phyloP scores from a whole-genome alignment of 2,888 invertebrate genomes.

The Drosophila basisetae region DNA sequence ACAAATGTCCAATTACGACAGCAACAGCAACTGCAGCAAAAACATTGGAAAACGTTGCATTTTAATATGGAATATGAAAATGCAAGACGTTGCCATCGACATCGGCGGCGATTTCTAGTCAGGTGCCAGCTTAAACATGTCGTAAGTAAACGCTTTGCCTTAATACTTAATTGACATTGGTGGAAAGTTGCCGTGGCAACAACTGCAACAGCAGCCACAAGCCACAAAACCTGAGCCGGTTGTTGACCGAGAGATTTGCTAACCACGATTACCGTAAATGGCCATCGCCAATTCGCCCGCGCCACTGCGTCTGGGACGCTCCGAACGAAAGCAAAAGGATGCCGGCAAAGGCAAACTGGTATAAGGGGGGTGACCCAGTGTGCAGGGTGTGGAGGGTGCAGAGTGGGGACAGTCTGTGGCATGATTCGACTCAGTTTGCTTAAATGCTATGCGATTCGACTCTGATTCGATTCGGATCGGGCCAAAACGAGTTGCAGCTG shows the following conservation, averaged over 20 bases:
- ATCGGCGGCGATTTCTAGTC: conserved; percentile 34
- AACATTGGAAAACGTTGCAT: conserved; percentile 35
- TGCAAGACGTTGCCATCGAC: conserved; percentile 13
- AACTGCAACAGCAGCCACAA: conserved; percentile 24
- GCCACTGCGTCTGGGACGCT: conserved; percentile 42
- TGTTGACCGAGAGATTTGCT: conserved; percentile 69
- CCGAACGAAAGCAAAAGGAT: conserved; percentile 76
- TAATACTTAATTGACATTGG: conserved; percentile 75
- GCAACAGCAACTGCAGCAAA: conserved; percentile 12
- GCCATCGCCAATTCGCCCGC: conserved; percentile 51
- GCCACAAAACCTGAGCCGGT: conserved; percentile 49
- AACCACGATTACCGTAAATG: conserved; percentile 31
- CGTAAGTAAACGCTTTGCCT: conserved; percentile 74
- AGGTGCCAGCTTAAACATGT: conserved; percentile 53
- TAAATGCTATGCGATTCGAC: conserved; percentile 2
- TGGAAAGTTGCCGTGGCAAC: conserved; percentile 69
- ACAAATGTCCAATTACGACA: conserved; percentile 67
- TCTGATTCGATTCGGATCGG: conserved; percentile 1
- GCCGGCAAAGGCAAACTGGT: conserved; percentile 11
- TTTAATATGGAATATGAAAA: conserved; percentile 59
- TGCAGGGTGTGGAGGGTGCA: background rate
- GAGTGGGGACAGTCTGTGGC: background rate
- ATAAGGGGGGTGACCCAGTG: background rate
- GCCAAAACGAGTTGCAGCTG: conserved; percentile 57
- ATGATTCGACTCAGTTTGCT: conserved; percentile 1